Evolutionary conservation across 2,113 vertebrate species (phyloP), one percentile per base, ranked within the genome.

Genomic region (Etheostoma spectabile): DNA sequence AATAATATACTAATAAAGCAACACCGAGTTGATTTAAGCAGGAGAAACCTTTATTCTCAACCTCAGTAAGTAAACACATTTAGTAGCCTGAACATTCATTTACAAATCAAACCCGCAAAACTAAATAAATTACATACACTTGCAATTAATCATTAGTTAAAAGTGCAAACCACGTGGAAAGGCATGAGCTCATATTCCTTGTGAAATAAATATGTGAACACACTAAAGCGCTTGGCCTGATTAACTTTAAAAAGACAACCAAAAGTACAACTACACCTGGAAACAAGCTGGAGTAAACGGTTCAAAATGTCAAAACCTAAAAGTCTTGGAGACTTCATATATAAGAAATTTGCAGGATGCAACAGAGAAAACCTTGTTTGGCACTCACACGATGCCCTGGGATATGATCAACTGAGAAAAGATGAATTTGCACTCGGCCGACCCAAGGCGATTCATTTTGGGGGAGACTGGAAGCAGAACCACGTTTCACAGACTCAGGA

Each of bases 1-100:
- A 62, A 70, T 0, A 57, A 0, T 14, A 13, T 27, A 56, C 22
- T 18, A 74, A 79, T 19, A 0, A 21, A 74, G 0, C 13, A 14
- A 24, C 14, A 0, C 22, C 14, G 35, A 64, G 56, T 30, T 42
- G 42, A 74, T 12, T 77, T 74, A 52, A 79, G 75, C 82, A 77
- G 57, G 73, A 80, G n/a, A 80, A 89, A 80, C 42, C 66, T 93
- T 93, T 93, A 93, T 92, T 93, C 1, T 72, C 55, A 88, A 74
- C 45, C 30, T 71, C 46, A 76, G 42, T 52, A 74, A 67, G 73
- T 67, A 80, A 86, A 89, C 86, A 92, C 77, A 66, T 82, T 82
- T 79, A 90, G 66, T 67, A 80, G 75, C 67, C 84, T 74, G 3
- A 52, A 88, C 86, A 86, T 86, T 88, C 49, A 86, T 82, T 85